Base-by-base conservation (phyloP, 2,888 invertebrate genomes). In the Drosophila austrosaltans region DNA sequence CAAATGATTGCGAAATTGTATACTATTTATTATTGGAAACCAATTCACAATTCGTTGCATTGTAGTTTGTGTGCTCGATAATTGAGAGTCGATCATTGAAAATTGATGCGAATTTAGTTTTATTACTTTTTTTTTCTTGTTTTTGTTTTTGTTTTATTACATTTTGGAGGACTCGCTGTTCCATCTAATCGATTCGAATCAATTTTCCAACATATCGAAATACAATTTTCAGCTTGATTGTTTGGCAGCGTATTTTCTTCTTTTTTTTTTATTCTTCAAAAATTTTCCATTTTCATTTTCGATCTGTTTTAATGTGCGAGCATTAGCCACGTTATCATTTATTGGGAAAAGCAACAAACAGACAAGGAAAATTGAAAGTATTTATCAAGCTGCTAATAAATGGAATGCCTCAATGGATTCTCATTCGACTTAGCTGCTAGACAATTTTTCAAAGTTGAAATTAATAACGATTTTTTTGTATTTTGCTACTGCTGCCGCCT, bases 371-470 rank as follows among this genome's bases (percentile, higher is more conserved):
- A 85, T 85, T 85, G 84, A 89, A 89, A 89, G 89, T 89, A 85
- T 84, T 84, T 84, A 84, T 84, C 84, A 84, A 87, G 80, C 77
- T 89, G 88, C 84, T 89, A 84, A 84, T 84, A 84, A 84, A 84
- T 84, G 84, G 48, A 82, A 87, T 79, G 77, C 75, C 75, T 74
- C 81, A 82, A 69, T 79, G 70, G 74, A 77, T 84, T 72, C 73
- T 72, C 73, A 72, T 73, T 72, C 56, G 71, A 70, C 77, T 81
- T 82, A 84, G 89, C 82, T 87, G 89, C 72, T 80, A 80, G 78
- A 85, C 89, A 89, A 85, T 85, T 85, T 85, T 85, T 85, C 85
- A 85, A 85, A 87, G 80, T 82, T 84, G 77, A 89, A 85, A 89
- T 89, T 85, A 89, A 85, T 85, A 85, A 85, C 81, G 48, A 82